These are phyloP conservation scores for Trissolcus basalis DNA, from an alignment of 1,140 invertebrate genomes.

Conservation along the genomic window DNA sequence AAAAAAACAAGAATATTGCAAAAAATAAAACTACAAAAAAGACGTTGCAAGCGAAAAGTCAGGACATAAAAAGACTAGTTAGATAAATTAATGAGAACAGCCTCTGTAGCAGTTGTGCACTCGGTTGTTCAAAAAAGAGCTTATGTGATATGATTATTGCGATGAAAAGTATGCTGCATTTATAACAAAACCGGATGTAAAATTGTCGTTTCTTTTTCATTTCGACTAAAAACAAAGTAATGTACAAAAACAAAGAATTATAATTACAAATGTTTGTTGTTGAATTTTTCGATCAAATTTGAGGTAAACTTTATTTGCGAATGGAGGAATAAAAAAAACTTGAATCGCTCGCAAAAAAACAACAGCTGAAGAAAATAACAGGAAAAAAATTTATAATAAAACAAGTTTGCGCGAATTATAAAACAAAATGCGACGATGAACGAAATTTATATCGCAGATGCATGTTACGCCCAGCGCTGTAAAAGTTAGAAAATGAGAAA, in stretches of 20 bases:
- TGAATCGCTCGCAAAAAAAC: background rate
- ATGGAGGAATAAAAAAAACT: too few relatives aligned
- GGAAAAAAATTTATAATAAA: conserved; percentile 2
- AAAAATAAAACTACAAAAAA: conserved; percentile 18
- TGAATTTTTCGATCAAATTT: conserved; percentile 30
- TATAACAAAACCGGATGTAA: conserved; percentile 8
- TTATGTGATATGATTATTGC: conserved; percentile 40
- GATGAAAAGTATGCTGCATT: conserved; percentile 25
- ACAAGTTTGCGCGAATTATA: conserved; percentile 11
- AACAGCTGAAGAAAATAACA: background rate
- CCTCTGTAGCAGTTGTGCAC: conserved; percentile 14
- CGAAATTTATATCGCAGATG: conserved; percentile 20
- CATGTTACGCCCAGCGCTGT: conserved; percentile 18
- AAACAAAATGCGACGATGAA: conserved; percentile 3
- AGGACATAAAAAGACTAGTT: conserved; percentile 30
- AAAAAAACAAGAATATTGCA: background rate
- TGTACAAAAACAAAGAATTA: conserved; percentile 19
- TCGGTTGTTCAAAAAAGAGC: conserved; percentile 31
- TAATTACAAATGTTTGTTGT: conserved; percentile 31
- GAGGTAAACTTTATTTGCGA: too few relatives aligned
- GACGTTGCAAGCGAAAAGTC: background rate
- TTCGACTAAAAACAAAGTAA: conserved; percentile 12
- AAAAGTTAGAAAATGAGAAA: background rate
- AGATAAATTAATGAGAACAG: conserved; percentile 26
- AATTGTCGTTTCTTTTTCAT: conserved; percentile 7